A percentile compares a stretch with the other conserved stretches of the same genome.
phyloP scores from a whole-genome alignment of 2,797 vertebrate genomes.

The Apogon hyalosoma region DNA sequence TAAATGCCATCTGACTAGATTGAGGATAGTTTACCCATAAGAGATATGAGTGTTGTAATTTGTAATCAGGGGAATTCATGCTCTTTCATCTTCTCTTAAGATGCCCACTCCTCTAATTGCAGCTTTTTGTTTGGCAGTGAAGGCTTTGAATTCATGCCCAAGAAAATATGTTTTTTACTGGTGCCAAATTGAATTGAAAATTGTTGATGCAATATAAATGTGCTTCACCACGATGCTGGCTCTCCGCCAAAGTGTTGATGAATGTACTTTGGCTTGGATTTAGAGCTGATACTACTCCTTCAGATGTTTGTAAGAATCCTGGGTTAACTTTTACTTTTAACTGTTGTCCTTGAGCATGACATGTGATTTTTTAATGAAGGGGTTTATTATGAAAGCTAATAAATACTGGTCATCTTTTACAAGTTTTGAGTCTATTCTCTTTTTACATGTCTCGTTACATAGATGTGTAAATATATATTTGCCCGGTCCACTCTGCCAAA shows the following conservation, averaged over 20 bases:
- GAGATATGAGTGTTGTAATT: constrained; percentile 39
- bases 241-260: constrained; percentile 65
- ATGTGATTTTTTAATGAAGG: constrained; percentile 46
- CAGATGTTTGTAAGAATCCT: constrained; percentile 43
- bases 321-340: constrained; percentile 37
- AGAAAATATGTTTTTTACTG: constrained; percentile 75
- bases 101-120: constrained; percentile 67
- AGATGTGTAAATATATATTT: neutral
- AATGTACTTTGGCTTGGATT: constrained; percentile 65
- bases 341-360: constrained; percentile 60
- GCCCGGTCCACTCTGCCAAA: constrained; percentile 2
- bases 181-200: constrained; percentile 76
- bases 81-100: constrained; percentile 60
- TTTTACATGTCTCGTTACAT: neutral
- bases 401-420: neutral
- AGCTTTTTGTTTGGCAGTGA: constrained; percentile 67
- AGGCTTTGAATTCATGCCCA: constrained; percentile 63
- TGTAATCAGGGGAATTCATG: constrained; percentile 38
- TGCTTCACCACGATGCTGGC: constrained; percentile 44
- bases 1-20: neutral
- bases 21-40: neutral
- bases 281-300: constrained; percentile 33
- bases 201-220: constrained; percentile 75
- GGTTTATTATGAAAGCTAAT: constrained; percentile 41
- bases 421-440: neutral